These are phyloP conservation scores for Rhinogobio ventralis DNA, from an alignment of 2,797 vertebrate species.

Conservation along the genomic window DNA sequence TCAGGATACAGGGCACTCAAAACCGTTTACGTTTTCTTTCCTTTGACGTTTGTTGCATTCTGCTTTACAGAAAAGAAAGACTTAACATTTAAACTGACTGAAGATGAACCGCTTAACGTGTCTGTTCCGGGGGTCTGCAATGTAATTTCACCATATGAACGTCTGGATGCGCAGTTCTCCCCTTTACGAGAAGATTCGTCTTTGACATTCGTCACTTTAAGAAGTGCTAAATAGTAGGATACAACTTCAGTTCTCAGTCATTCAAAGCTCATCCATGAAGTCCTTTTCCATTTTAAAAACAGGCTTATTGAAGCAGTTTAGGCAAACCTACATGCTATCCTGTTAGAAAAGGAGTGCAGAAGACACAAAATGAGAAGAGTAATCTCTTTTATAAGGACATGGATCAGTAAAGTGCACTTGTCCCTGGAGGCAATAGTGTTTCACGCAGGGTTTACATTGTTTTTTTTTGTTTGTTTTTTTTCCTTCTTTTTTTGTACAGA, in stretches of 20 bases:
- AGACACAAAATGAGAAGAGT: not conserved
- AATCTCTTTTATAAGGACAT: slow-evolving; percentile 16
- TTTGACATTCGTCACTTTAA: slow-evolving; percentile 14
- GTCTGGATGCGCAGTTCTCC: not conserved
- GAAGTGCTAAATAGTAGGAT: not conserved
- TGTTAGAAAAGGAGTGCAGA: not conserved
- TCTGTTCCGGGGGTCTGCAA: not conserved
- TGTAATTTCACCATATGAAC: not conserved
- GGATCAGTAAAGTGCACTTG: slow-evolving; percentile 62
- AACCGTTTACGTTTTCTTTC: slow-evolving; percentile 73
- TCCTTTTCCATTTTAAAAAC: slow-evolving; percentile 6
- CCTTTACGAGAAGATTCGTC: not conserved
- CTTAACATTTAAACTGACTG: slow-evolving; percentile 4
- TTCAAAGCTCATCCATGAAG: slow-evolving; percentile 2
- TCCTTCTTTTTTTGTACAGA: slow-evolving; percentile 17
- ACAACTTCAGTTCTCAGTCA: slow-evolving; percentile 13
- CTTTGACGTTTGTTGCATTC: slow-evolving; percentile 25
- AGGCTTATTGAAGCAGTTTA: not conserved
- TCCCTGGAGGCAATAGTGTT: slow-evolving; percentile 46
- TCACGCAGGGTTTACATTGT: slow-evolving; percentile 26
- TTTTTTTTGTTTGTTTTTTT: not conserved
- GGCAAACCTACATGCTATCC: not conserved
- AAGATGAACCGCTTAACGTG: not conserved
- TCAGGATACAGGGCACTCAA: slow-evolving; percentile 83
- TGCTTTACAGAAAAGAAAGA: slow-evolving; percentile 15